Percentiles rank a stretch among this genome's conserved stretches.
Conservation (phyloP, 53 echinoderm and acorn worm genomes). For the Actinopyga echinites region DNA sequence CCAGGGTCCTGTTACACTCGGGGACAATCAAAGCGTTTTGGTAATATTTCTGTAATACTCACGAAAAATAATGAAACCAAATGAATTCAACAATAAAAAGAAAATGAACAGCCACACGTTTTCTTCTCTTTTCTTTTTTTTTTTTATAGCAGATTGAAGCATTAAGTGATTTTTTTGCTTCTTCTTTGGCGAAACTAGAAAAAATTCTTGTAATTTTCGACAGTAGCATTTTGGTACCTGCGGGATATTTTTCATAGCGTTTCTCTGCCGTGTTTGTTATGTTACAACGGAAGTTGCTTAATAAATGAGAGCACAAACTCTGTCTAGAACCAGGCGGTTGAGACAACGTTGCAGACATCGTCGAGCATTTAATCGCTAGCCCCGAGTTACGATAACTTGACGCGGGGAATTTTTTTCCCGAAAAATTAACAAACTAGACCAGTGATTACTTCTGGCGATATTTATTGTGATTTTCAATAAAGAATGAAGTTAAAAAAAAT, state of each 20-base stretch:
- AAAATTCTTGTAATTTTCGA: neutral
- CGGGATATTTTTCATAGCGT: neutral
- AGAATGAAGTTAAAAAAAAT: neutral
- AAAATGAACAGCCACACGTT: too few species aligned
- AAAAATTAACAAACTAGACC: neutral
- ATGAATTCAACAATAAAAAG: too few species aligned
- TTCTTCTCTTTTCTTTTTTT: too few species aligned
- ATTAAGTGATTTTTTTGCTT: neutral
- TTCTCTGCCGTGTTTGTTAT: conserved; percentile 8
- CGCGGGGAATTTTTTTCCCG: too few species aligned
- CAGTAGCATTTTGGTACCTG: neutral
- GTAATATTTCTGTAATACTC: too few species aligned
- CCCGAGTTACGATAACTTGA: too few species aligned
- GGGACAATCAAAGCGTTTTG: too few species aligned
- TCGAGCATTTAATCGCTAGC: too few species aligned
- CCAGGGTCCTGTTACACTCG: too few species aligned
- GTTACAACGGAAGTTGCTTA: conserved; percentile 22
- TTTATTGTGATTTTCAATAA: neutral
- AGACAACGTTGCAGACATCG: too few species aligned
- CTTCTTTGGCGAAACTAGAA: neutral
- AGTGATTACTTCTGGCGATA: neutral
- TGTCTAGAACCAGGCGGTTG: neutral
- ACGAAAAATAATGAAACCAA: too few species aligned
- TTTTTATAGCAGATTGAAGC: neutral
- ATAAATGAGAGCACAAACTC: neutral